Evolutionary conservation across 37 sponge, comb jelly and placozoan genomes (phyloP), one percentile per base, ranked within the genome.

Genomic region (Oscarella lobularis): DNA sequence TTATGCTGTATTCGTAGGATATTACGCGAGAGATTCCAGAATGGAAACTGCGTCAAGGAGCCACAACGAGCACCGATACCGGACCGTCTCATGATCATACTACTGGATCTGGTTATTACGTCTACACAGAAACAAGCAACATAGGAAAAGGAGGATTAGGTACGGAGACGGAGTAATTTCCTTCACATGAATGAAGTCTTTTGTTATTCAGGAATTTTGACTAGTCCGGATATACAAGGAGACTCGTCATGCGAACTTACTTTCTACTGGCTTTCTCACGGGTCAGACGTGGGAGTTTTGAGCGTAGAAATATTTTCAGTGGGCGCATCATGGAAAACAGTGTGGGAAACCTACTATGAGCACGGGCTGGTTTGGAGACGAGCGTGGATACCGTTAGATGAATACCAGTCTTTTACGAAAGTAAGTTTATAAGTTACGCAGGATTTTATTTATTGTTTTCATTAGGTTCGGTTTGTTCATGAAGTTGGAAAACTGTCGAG

Each of bases 61-160:
- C 60, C 9, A 48, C 60, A 48, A 20, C 20, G 9, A 48, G 60
- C 60, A 48, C 60, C 9, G 60, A 48, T 20, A 48, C 60, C 60
- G 60, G 60, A 27, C 60, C 60, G 20, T 20, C 9, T 27, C 20
- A 48, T 20, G 60, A 48, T 48, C 60, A 48, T 20, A 48, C 60
- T 27, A 20, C 9, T 20, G 60, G 60, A 48, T 20, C 9, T 9
- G 20, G 14, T 9, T 48, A 48, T 20, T 48, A 48, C 60, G 20
- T 48, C 60, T 48, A 48, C 60, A 48, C 60, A 48, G 60, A 48
- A 20, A 48, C 60, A 9, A 48, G 60, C 60, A 48, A 20, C 60
- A 48, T 48, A 9, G 60, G 60, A 27, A 48, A 48, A 48, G 60
- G 60, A 48, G 9, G n/a, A n/a, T n/a, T n/a, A n/a, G n/a, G n/a